Base-by-base conservation (phyloP, 2,888 invertebrate species). In the Agrotis ipsilon region DNA sequence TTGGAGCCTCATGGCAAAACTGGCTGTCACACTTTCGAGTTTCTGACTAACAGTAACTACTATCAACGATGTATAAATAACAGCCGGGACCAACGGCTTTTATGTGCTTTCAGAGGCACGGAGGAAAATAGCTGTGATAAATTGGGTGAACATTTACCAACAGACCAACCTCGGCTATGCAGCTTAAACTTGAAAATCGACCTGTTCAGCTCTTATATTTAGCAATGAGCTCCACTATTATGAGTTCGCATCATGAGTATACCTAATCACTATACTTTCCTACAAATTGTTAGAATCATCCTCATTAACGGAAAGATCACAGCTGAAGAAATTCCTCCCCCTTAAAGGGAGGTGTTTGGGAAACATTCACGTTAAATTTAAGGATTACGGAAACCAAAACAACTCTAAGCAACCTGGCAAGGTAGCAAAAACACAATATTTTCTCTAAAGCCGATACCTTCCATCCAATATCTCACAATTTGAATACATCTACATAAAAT, bases 401-500 rank as follows among this genome's bases (percentile, higher is more conserved):
- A 60, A 7, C 13, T 16, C 24, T 60, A 66, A 66, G 14, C 19
- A 43, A 16, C 39, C 48, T 24, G 13, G 7, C 3, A 46, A 32
- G 19, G 43, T 55, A 62, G 18, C 21, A 55, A 68, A 71, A 63
- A 69, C 62, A 14, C 72, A 67, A 78, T 78, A 75, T 70, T 67
- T 49, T 24, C 27, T 52, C 59, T 55, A 68, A 68, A 49, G 32
- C 60, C 58, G 48, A 72, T 72, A 71, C 27, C 48, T 27, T 16
- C 7, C 16, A 32, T 58, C 66, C 82, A 71, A 82, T 82, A 81
- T 57, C 72, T 46, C 7, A 64, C 43, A 77, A 80, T 80, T 83
- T 83, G 72, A 81, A 81, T 83, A 78, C 11, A 64, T 81, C 76
- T 79, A 67, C 82, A 84, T 84, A 81, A 84, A 72, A 83, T 72